Conservation (phyloP, 2,797 vertebrate species). For the Dendrocincla tyrannina region DNA sequence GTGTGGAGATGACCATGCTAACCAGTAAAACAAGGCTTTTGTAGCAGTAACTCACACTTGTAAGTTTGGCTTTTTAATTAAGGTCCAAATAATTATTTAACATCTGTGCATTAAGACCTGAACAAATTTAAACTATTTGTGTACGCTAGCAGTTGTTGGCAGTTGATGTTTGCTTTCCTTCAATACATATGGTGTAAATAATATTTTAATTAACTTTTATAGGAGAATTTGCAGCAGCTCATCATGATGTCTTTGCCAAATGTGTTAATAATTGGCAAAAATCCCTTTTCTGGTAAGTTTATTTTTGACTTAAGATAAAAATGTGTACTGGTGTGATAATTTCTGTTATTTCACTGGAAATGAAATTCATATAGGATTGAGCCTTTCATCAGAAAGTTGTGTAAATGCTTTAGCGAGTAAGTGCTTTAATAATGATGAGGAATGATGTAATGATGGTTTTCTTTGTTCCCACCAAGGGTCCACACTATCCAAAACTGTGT, state of each 20-base stretch:
- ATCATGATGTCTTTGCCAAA: conserved; percentile 98
- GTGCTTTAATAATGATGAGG: background rate
- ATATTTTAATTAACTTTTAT: conserved; percentile 50
- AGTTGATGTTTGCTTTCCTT: conserved; percentile 4
- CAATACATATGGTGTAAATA: background rate
- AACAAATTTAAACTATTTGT: background rate
- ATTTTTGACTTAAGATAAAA: background rate
- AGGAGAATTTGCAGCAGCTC: conserved; percentile 95
- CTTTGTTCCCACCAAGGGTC: background rate
- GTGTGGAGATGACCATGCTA: background rate
- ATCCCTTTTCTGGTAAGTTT: conserved; percentile 91
- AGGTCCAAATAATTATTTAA: background rate
- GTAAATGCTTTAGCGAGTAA: background rate
- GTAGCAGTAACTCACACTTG: background rate
- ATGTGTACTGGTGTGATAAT: background rate
- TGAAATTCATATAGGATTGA: background rate
- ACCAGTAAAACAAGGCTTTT: background rate
- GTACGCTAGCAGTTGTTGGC: background rate
- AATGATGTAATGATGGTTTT: background rate
- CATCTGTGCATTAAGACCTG: background rate
- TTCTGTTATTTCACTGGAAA: background rate
- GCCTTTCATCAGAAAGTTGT: background rate
- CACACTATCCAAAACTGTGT: background rate
- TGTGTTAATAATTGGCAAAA: conserved; percentile 90
- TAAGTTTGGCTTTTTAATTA: background rate